Evolutionary conservation across 1,140 invertebrate species (phyloP).

Genomic region (Sitodiplosis mosellana): DNA sequence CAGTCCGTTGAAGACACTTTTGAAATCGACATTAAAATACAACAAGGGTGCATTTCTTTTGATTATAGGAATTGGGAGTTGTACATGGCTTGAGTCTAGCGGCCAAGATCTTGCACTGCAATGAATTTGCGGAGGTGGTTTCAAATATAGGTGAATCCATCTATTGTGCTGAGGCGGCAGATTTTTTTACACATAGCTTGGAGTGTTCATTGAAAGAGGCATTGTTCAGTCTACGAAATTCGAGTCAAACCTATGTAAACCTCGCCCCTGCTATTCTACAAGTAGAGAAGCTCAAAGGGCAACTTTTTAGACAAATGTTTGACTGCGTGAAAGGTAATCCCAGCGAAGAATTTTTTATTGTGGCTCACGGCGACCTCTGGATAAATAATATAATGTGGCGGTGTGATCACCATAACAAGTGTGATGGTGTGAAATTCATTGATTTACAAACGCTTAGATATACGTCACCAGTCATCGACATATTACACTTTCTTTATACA

Average conservation of each 20-base stretch:
- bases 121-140: slow-evolving; percentile 3
- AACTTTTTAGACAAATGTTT: slow-evolving; percentile 14
- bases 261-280: slow-evolving; percentile 14
- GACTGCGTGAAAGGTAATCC: slow-evolving; percentile 10
- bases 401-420: slow-evolving; percentile 1
- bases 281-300: slow-evolving; percentile 11
- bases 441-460: slow-evolving; percentile 33
- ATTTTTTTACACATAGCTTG: slow-evolving; percentile 18
- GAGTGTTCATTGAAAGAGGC: slow-evolving; percentile 19
- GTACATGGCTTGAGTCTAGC: slow-evolving; percentile 19
- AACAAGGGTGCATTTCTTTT: no score
- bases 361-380: slow-evolving; percentile 27
- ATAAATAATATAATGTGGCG: slow-evolving; percentile 26
- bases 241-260: slow-evolving; percentile 14
- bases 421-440: slow-evolving; percentile 24
- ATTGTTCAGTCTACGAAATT: slow-evolving; percentile 13
- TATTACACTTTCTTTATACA: slow-evolving; percentile 22
- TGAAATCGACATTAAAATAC: no score
- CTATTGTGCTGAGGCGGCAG: slow-evolving; percentile 16
- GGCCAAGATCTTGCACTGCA: slow-evolving; percentile 10
- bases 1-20: no score
- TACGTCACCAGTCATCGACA: slow-evolving; percentile 30
- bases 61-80: slow-evolving; percentile 19
- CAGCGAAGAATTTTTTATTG: slow-evolving; percentile 14
- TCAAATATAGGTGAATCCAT: slow-evolving; percentile 17